These are phyloP conservation scores for Euplexia lucipara DNA, from an alignment of 2,888 invertebrate genomes.

Conservation along the genomic window DNA sequence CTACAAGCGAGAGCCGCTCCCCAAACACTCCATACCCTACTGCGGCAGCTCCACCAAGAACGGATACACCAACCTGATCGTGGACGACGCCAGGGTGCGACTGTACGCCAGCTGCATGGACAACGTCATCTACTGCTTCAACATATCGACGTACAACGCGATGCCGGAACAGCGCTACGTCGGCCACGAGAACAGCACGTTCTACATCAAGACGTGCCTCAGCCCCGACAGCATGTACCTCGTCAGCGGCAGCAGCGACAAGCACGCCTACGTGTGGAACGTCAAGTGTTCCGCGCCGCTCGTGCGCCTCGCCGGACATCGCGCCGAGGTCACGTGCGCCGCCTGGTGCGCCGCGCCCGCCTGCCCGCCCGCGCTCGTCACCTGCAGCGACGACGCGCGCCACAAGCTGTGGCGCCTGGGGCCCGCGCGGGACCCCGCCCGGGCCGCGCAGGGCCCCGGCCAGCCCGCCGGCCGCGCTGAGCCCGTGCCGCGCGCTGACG, in stretches of 20 bases:
- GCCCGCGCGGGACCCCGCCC: conserved; percentile 79
- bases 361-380: conserved; percentile 92
- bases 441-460: conserved; percentile 76
- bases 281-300: conserved; percentile 92
- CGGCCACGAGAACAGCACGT: conserved; percentile 95
- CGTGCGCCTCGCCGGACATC: conserved; percentile 94
- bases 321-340: conserved; percentile 96
- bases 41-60: conserved; percentile 92
- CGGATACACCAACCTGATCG: conserved; percentile 94
- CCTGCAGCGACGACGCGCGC: conserved; percentile 96
- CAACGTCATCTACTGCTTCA: conserved; percentile 96
- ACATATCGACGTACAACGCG: conserved; percentile 93
- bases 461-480: conserved; percentile 78
- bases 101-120: conserved; percentile 97
- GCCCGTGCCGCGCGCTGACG: conserved; percentile 69
- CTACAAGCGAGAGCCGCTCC: conserved; percentile 93
- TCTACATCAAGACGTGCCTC: conserved; percentile 96
- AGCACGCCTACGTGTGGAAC: conserved; percentile 97
- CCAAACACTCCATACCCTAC: conserved; percentile 94
- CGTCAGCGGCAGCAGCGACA: conserved; percentile 97
- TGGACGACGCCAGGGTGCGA: conserved; percentile 93
- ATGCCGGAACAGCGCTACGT: conserved; percentile 92
- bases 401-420: conserved; percentile 95
- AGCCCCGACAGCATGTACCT: conserved; percentile 96
- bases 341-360: conserved; percentile 93